Evolutionary conservation across 2,888 invertebrate genomes (phyloP).

Genomic region (Agonum fuliginosum): DNA sequence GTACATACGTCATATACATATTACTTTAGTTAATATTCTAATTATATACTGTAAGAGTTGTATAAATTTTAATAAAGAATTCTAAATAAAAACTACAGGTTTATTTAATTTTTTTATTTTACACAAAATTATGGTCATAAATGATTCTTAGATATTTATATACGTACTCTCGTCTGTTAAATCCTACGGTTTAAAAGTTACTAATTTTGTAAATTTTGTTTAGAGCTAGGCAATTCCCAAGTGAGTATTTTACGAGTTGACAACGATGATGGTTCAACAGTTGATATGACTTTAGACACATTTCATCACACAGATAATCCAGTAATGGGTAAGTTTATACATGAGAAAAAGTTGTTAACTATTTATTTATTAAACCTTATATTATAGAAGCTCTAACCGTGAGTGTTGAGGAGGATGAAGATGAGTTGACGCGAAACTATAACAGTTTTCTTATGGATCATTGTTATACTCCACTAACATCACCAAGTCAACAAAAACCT

Average conservation of each 20-base stretch:
- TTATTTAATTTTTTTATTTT: constrained; percentile 11
- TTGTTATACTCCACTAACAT: constrained; percentile 84
- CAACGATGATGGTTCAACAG: constrained; percentile 45
- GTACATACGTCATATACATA: neutral
- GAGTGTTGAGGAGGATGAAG: constrained; percentile 76
- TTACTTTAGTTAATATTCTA: constrained; percentile 4
- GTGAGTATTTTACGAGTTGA: constrained; percentile 52
- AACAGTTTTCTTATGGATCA: constrained; percentile 85
- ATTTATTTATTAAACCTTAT: constrained; percentile 45
- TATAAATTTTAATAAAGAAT: constrained; percentile 22
- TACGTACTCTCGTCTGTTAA: constrained; percentile 39
- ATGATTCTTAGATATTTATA: neutral
- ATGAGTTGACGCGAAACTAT: constrained; percentile 71
- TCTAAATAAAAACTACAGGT: neutral
- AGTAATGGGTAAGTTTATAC: constrained; percentile 47
- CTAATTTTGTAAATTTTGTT: constrained; percentile 2
- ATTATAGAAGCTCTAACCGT: constrained; percentile 64
- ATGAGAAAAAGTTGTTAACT: neutral
- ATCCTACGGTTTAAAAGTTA: neutral
- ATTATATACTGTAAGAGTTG: constrained; percentile 14
- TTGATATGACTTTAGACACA: constrained; percentile 57
- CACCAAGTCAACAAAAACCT: constrained; percentile 75
- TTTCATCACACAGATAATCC: constrained; percentile 41
- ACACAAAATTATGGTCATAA: neutral
- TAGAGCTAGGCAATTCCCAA: constrained; percentile 49